Evolutionary conservation across 2,888 invertebrate genomes (phyloP).

Genomic region (Adelognathus sp.): DNA sequence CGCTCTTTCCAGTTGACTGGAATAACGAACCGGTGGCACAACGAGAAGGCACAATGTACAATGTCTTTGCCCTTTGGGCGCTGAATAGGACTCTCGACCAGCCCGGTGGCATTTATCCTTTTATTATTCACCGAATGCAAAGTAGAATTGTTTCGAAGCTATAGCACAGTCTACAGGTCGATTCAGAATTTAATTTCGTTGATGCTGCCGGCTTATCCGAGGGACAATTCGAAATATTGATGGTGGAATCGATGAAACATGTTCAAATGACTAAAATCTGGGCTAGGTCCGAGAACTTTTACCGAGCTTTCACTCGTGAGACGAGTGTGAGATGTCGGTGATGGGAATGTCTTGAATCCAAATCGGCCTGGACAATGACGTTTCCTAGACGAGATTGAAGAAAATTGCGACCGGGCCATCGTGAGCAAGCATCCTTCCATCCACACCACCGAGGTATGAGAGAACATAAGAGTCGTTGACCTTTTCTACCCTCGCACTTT

Average conservation of each 20-base stretch:
- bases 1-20: background rate
- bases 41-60: constrained; percentile 26
- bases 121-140: constrained; percentile 62
- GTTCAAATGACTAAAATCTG: background rate
- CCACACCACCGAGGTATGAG: constrained; percentile 9
- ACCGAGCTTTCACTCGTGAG: background rate
- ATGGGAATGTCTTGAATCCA: constrained; percentile 11
- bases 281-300: no score
- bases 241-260: background rate
- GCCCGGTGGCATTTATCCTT: constrained; percentile 62
- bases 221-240: background rate
- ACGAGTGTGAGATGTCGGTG: background rate
- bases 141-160: constrained; percentile 56
- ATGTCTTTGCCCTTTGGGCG: constrained; percentile 56
- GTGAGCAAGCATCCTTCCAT: constrained; percentile 49
- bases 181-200: background rate
- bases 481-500: constrained; percentile 34
- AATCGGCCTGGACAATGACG: constrained; percentile 32
- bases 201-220: background rate
- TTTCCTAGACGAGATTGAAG: constrained; percentile 33
- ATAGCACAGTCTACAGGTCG: constrained; percentile 5
- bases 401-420: constrained; percentile 35
- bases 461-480: constrained; percentile 22
- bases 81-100: constrained; percentile 34
- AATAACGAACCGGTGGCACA: background rate